Conservation (phyloP, 2,888 invertebrate species). For the Darwinula stevensoni region DNA sequence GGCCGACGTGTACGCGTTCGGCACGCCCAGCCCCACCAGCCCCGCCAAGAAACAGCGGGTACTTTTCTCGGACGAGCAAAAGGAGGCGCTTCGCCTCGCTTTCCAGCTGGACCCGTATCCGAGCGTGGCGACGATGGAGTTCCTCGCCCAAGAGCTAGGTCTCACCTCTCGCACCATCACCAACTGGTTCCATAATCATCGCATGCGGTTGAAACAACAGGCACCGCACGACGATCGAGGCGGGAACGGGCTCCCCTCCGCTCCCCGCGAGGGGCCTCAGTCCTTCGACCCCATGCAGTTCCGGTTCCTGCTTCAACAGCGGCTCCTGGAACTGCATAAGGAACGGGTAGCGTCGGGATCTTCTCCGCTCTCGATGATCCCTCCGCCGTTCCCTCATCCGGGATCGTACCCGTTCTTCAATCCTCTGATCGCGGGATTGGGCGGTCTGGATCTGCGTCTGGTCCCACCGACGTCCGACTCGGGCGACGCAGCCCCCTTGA, state of each 20-base stretch:
- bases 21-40: constrained; percentile 54
- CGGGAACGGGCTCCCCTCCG: not conserved
- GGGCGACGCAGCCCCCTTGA: constrained; percentile 19
- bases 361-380: constrained; percentile 6
- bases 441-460: too few relatives aligned
- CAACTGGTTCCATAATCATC: constrained; percentile 99
- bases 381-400: constrained; percentile 34
- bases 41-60: constrained; percentile 85
- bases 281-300: constrained; percentile 68
- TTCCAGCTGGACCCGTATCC: constrained; percentile 93
- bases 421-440: constrained; percentile 23
- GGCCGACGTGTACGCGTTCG: constrained; percentile 14
- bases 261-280: constrained; percentile 1
- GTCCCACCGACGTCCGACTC: too few relatives aligned
- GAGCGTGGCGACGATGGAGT: constrained; percentile 81
- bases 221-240: not conserved
- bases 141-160: constrained; percentile 63
- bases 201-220: constrained; percentile 80
- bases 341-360: constrained; percentile 18
- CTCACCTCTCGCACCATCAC: constrained; percentile 85
- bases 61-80: constrained; percentile 91
- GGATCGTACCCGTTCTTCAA: constrained; percentile 38
- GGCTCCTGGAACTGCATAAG: constrained; percentile 57
- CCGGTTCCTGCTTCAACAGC: constrained; percentile 55
- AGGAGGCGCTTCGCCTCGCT: constrained; percentile 72